Percentiles rank a stretch among this genome's conserved stretches.
phyloP scores from a whole-genome alignment of 2,888 invertebrate genomes.

The Pandemis corylana region DNA sequence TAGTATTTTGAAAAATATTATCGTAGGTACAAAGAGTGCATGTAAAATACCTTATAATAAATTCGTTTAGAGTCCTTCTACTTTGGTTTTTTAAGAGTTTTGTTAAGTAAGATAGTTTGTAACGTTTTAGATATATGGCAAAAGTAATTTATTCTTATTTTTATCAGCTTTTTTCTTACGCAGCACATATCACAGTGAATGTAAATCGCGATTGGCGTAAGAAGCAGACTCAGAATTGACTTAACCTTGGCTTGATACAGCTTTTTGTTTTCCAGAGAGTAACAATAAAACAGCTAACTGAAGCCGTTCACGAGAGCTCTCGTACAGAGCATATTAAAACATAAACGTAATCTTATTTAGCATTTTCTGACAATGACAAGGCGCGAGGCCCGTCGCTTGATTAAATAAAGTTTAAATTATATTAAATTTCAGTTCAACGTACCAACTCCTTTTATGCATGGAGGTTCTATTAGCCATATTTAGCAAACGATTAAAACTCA shows the following conservation, averaged over 20 bases:
- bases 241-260: not conserved
- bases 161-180: too few relatives aligned
- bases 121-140: too few relatives aligned
- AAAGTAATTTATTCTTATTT: too few relatives aligned
- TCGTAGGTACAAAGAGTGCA: too few relatives aligned
- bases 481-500: not conserved
- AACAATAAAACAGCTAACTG: slow-evolving; percentile 16
- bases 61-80: too few relatives aligned
- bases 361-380: slow-evolving; percentile 34
- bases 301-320: slow-evolving; percentile 24
- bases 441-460: slow-evolving; percentile 6
- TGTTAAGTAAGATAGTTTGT: too few relatives aligned
- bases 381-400: slow-evolving; percentile 30
- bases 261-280: not conserved
- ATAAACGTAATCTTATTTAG: slow-evolving; percentile 32
- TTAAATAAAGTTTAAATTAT: slow-evolving; percentile 39
- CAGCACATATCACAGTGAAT: too few relatives aligned
- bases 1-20: too few relatives aligned
- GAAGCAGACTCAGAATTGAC: not conserved
- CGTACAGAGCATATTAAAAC: slow-evolving; percentile 31
- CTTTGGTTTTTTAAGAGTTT: too few relatives aligned
- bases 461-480: slow-evolving; percentile 12
- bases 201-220: not conserved
- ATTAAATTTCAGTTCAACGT: slow-evolving; percentile 25
- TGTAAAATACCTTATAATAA: too few relatives aligned